A percentile compares a stretch with the other conserved stretches of the same genome.
Conservation (phyloP, 2,113 vertebrate genomes). For the Catharus fuscescens region DNA sequence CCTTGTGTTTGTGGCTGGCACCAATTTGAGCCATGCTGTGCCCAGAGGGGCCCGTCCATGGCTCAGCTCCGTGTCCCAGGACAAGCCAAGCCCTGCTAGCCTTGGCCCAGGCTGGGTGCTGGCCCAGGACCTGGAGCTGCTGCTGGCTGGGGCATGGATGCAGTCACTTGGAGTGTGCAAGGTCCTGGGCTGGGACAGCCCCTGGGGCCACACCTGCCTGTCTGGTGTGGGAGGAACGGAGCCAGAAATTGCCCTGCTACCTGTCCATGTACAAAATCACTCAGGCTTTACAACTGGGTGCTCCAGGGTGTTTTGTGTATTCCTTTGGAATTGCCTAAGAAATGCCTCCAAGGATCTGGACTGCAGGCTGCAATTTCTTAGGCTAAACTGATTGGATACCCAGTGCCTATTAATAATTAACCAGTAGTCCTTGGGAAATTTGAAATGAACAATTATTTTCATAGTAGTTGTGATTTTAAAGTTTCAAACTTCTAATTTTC, state of each 20-base stretch:
- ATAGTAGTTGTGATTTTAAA: background rate
- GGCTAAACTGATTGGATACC: background rate
- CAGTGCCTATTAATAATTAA: background rate
- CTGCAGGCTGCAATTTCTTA: slow-evolving; percentile 4
- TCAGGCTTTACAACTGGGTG: background rate
- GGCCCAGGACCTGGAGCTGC: background rate
- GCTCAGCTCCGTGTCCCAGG: background rate
- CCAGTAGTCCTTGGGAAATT: background rate
- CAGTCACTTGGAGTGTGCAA: accelerated
- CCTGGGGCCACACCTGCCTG: background rate
- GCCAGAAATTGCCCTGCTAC: background rate
- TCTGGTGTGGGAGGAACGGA: background rate
- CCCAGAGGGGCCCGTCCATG: background rate
- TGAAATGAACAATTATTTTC: background rate
- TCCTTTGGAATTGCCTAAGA: background rate
- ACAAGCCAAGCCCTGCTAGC: background rate
- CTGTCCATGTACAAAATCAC: background rate
- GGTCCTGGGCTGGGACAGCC: background rate
- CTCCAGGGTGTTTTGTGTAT: background rate
- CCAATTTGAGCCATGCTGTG: background rate
- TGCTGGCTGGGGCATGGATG: background rate
- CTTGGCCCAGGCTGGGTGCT: background rate
- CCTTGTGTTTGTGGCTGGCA: background rate
- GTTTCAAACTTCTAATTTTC: slow-evolving; percentile 15
- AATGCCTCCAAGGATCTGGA: background rate